Evolutionary conservation across 2,888 invertebrate genomes (phyloP), one percentile per base, ranked within the genome.

Genomic region (Platycheirus rosarum): DNA sequence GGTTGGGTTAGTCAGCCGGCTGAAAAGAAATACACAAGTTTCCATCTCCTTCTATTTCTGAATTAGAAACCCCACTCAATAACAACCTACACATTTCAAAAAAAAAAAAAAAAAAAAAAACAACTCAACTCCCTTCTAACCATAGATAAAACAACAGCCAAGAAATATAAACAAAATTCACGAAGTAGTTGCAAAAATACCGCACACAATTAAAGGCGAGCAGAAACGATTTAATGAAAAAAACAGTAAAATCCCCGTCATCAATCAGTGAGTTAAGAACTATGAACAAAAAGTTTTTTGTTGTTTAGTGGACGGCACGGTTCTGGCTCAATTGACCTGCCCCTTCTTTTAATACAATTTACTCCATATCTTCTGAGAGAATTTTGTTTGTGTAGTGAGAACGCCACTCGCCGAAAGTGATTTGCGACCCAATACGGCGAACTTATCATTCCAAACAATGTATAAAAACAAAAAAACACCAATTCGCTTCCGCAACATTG

Each of bases 261-360:
- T 85, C 76, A 85, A 85, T 85, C 85, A 85, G 80, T 69, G 69
- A 77, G 68, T 82, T 82, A 82, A 82, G 77, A 82, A 68, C 76
- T 82, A 77, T 82, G 82, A 82, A 79, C 16, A 44, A 23, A 32
- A 8, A 18, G 1, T 57, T 57, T 40, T 14, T 40, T 57, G 51
- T 51, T 51, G 9, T 35, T 20, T 11, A n/a, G 7, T 53, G 35
- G 29, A 8, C 8, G 77, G 76, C 66, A 82, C 62, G 65, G 63
- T 80, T 75, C 82, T 76, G 46, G 69, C 79, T 85, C 85, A 84
- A 84, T 85, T 84, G 84, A 85, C 85, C 85, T 85, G 85, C 84
- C 85, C 85, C 85, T n/a, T 85, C 75, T 66, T 57, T 57, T 57
- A 40, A 8, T 37, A 55, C 66, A 82, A 77, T 55, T 6, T 69